Evolutionary conservation across 2,797 vertebrate genomes (phyloP), one percentile per base, ranked within the genome.

Genomic region (Chiroxiphia lanceolata): DNA sequence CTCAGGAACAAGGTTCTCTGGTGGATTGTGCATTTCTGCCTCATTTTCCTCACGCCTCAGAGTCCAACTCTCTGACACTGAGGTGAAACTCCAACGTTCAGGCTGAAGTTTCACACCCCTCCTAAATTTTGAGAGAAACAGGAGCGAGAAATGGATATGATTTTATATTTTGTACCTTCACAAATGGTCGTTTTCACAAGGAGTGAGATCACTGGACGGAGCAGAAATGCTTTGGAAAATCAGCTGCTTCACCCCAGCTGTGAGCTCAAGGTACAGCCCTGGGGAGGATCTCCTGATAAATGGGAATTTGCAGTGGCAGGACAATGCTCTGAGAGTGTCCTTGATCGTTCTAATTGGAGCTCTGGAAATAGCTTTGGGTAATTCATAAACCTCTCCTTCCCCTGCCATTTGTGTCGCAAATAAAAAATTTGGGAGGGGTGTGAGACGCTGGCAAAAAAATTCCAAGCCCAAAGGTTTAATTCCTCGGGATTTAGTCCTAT

Each of bases 201-300:
- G 33, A 3, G 22, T 0, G 5, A 51, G 53, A 36, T 36, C 34
- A 23, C 42, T 23, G 42, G 9, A 5, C 22, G 42, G 33, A 50
- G 40, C 40, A 40, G 53, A n/a, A 67, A 29, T 23, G 13, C 17
- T 3, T 16, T 9, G 34, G 33, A 36, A 42, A 42, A 42, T 9
- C 19, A 59, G 31, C 20, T 31, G 23, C 36, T 80, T 47, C n/a
- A 47, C 22, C 15, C 34, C 20, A 31, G 11, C 40, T 22, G 6
- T 2, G 54, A 26, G 17, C 48, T 26, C 63, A 27, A 1, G 2
- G 5, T 4, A 3, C 13, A 27, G 40, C 25, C 4, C 19, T 22
- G 31, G 0, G 1, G 38, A 70, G 36, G 36, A 11, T 27, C 33
- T 27, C 11, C 17, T 20, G 21, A 9, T 14, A 31, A 71, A 11